Base-by-base conservation (phyloP, 2,113 vertebrate species). In the Asarcornis scutulata region DNA sequence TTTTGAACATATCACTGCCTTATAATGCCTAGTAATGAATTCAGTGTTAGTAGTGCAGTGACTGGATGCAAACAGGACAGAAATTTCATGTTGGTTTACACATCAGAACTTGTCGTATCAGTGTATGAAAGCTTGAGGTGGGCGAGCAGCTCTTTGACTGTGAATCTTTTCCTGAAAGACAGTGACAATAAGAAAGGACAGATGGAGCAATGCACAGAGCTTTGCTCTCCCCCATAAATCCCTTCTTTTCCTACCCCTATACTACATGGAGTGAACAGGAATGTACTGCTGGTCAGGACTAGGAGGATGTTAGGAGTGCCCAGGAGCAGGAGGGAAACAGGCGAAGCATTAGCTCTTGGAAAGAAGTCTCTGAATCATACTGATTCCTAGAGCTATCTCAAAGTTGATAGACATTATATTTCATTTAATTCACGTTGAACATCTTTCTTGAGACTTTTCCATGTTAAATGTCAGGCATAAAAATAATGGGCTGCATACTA, bases 301-400 rank as follows among this genome's bases (percentile, higher is more conserved):
- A 17, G 52, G 9, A 60, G 55, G 20, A 16, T 11, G 9, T n/a
- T 6, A 13, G 14, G 32, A 48, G 53, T 18, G 36, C 6, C 17
- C 21, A 29, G 16, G 22, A 42, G 25, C 0, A 1, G 32, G 4
- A 15, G 13, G 17, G 15, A 17, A 75, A 4, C 6, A 32, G 3
- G 10, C 7, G 29, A 29, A 64, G 13, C 3, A 4, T 55, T 42
- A 29, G 15, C 6, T 48, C 50, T 84, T 42, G 44, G 31, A 36
- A 53, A 32, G 36, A 29, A 48, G 26, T 32, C 48, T 26, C 31
- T 46, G 67, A 75, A 20, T 26, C 22, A 6, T 32, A 17, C 15
- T 13, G 9, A 29, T 9, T 91, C 22, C 25, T 58, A 46, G n/a
- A 75, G 20, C 3, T 63, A 2, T n/a, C 40, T 53, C 29, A 48